Percentiles rank a stretch among this genome's conserved stretches.
Conservation (phyloP, 2,888 invertebrate species). For the Malthinus flaveolus region DNA sequence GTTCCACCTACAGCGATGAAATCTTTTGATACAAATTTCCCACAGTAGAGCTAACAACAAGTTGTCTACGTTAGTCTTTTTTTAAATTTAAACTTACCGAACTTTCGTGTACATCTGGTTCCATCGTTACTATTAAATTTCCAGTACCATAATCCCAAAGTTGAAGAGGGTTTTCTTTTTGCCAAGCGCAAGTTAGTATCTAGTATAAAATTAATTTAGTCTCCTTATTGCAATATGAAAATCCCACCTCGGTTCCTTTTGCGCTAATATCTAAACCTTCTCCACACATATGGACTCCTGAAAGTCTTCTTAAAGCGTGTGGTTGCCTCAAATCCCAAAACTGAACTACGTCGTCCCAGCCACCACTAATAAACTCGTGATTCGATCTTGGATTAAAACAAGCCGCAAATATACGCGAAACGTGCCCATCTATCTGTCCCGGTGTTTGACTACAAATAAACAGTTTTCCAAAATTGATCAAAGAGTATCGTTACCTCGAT, state of each 20-base stretch:
- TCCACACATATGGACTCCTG: constrained; percentile 67
- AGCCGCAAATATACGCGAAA: constrained; percentile 65
- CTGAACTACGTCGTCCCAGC: constrained; percentile 68
- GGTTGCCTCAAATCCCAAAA: constrained; percentile 72
- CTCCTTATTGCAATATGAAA: not conserved
- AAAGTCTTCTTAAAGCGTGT: constrained; percentile 60
- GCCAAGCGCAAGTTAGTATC: constrained; percentile 68
- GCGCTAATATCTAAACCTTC: constrained; percentile 66
- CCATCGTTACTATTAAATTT: constrained; percentile 62
- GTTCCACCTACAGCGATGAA: constrained; percentile 65
- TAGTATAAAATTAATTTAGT: constrained; percentile 55
- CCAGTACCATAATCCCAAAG: constrained; percentile 70
- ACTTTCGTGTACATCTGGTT: constrained; percentile 56
- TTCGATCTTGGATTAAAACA: constrained; percentile 67
- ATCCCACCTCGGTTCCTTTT: constrained; percentile 19
- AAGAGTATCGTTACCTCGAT: constrained; percentile 55
- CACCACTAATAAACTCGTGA: constrained; percentile 68
- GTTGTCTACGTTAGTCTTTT: not conserved
- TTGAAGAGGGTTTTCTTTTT: constrained; percentile 63
- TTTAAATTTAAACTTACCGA: constrained; percentile 38
- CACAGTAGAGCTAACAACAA: constrained; percentile 62
- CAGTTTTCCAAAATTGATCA: not conserved
- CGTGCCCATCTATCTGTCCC: constrained; percentile 61
- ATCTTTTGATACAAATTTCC: constrained; percentile 61
- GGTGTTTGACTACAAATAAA: constrained; percentile 17